Base-by-base conservation (phyloP, 2,888 invertebrate species). In the Thumatha senex region DNA sequence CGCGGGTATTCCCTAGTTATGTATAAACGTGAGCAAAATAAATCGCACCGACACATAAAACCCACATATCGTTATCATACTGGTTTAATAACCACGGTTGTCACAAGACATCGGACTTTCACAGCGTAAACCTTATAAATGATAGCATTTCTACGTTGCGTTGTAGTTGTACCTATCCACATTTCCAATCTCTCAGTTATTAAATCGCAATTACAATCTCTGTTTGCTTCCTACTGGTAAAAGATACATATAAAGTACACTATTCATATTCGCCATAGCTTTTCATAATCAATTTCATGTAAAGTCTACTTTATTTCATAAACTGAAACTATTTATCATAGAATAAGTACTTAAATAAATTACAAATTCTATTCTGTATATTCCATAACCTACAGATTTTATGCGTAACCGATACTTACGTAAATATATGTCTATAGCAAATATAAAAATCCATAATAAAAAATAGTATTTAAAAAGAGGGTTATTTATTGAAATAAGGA, bases 31-130 rank as follows among this genome's bases (percentile, higher is more conserved):
- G 33, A 33, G 12, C 12, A 18, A 18, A n/a, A 33, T 33, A 33
- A 42, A 42, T 33, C n/a, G 11, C 3, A 2, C 7, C 9, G n/a
- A 11, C 24, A 35, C 35, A 24, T 44, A 44, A 30, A 43, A 42
- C 38, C 40, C 10, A 39, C 30, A 40, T 8, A 36, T 40, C 31
- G 24, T 15, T 38, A 34, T 2, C 2, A n/a, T 13, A 11, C 45
- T 45, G 36, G 29, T 30, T 18, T 42, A 42, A 42, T 48, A 48
- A 38, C 13, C 30, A 48, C 42, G 48, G 42, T 30, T 41, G 35
- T 29, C 18, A 49, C 49, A 63, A 63, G 58, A 63, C 62, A 50
- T 45, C 15, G 11, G 33, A 62, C 67, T 63, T 62, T 66, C 67
- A 62, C 67, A 63, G 50, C 55, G 42, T 61, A 54, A 57, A 55